Conservation (phyloP, 2,888 invertebrate species). For the Cremastobaeus sp. region DNA sequence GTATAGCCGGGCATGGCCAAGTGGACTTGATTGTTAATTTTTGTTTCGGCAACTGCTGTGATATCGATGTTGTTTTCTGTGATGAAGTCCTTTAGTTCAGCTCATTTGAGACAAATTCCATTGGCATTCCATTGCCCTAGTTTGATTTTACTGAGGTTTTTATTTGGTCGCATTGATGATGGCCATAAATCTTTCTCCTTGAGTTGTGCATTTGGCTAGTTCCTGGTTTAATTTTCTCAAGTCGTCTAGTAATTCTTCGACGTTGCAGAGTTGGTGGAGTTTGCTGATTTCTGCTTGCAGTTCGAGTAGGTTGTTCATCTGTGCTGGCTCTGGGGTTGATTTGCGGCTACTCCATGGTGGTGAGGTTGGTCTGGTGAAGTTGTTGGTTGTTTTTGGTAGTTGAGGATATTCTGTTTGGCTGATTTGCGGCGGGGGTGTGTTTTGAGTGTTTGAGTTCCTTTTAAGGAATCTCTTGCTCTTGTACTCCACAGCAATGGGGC, state of each 20-base stretch:
- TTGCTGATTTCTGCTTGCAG: neutral
- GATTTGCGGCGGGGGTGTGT: neutral
- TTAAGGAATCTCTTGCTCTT: neutral
- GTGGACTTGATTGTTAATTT: neutral
- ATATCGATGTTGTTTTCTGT: neutral
- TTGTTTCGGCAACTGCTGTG: conserved; percentile 6
- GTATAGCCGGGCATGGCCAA: no score
- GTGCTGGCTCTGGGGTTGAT: no score
- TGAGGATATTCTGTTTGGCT: neutral
- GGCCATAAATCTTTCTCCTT: neutral
- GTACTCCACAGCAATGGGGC: neutral
- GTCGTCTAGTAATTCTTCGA: neutral
- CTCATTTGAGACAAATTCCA: neutral
- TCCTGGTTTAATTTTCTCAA: neutral
- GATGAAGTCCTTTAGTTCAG: conserved; percentile 3
- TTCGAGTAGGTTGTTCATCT: neutral
- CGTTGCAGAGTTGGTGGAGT: neutral
- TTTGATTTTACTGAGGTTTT: neutral
- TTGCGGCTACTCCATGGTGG: neutral
- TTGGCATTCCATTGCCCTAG: conserved; percentile 1
- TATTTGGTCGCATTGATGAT: conserved; percentile 3
- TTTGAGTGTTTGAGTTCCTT: neutral
- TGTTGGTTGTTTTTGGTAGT: neutral
- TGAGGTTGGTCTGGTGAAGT: neutral
- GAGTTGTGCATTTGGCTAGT: conserved; percentile 5